Base-by-base conservation (phyloP, 2,888 invertebrate species). In the Hypsopygia costalis region DNA sequence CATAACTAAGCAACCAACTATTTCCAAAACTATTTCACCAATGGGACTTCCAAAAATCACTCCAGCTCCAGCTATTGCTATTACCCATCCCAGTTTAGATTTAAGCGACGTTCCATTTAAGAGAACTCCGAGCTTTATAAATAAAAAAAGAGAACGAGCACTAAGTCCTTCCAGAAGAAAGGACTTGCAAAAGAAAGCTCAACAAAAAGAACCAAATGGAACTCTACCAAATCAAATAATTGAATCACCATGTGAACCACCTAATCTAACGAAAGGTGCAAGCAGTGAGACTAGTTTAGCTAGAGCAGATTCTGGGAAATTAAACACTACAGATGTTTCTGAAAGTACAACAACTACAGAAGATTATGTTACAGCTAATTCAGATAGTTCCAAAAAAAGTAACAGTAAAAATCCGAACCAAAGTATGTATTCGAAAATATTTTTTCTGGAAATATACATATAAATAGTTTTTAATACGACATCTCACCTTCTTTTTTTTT, bases 301-400 rank as follows among this genome's bases (percentile, higher is more conserved):
- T 20, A 90, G 94, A 55, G 92, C 93, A 3, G 94, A 95, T 76
- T 93, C 94, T 6, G 92, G 93, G 22, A 92, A 92, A 73, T 90
- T 92, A 11, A 93, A 93, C 51, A 94, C 93, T 31, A 91, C 91
- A 25, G 96, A 96, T 68, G 90, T 95, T 37, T 95, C 95, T n/a
- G 96, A 96, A 85, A 95, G 95, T 62, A 96, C 96, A 45, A 94
- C 94, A 29, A 93, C 93, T 11, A 94, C 94, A 34, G 96, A 96
- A 76, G 96, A 96, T 79, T 96, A 96, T 75, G 93, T 95, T 52
- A 96, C 96, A 57, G 96, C 96, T 69, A 96, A 93, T 75, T 92
- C 93, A 40, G 93, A 94, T 66, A 94, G 92, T 63, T 94, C 93
- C 10, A 91, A 93, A 64, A 91, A 90, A 73, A 92, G 91, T 62